Conservation (phyloP, 2,888 invertebrate genomes). For the Netelia inedita region DNA sequence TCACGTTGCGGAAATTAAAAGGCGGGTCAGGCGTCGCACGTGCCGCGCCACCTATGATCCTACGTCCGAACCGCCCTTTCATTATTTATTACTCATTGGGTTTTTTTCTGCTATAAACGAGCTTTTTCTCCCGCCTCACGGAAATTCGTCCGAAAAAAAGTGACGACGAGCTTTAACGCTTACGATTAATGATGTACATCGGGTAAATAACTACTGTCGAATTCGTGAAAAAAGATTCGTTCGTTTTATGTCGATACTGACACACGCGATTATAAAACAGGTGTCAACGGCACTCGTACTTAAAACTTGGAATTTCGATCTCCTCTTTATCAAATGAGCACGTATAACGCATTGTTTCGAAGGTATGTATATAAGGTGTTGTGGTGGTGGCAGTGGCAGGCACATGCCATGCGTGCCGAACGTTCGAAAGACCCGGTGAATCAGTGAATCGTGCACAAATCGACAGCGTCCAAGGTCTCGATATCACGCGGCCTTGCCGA, state of each 20-base stretch:
- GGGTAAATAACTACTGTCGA: no score
- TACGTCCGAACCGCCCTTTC: background rate
- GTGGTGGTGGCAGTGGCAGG: background rate
- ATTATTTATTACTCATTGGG: background rate
- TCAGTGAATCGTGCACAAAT: background rate
- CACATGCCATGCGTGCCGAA: slow-evolving; percentile 19
- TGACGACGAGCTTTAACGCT: no score
- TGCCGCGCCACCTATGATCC: slow-evolving; percentile 45
- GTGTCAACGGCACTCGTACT: no score
- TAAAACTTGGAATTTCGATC: background rate
- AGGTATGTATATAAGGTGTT: background rate
- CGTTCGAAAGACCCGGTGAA: slow-evolving; percentile 41
- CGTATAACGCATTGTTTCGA: background rate
- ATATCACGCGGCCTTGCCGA: slow-evolving; percentile 31
- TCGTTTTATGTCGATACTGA: no score
- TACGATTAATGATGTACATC: no score
- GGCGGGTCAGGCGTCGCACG: slow-evolving; percentile 50
- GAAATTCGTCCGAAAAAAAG: background rate
- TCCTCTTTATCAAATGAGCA: background rate
- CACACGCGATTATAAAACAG: no score
- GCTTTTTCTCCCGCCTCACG: background rate
- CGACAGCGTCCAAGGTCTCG: slow-evolving; percentile 46
- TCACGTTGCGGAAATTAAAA: slow-evolving; percentile 59
- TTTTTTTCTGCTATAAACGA: background rate
- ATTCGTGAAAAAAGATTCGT: no score